Evolutionary conservation across 2,797 vertebrate species (phyloP).

Genomic region (Enteromius mattozi): DNA sequence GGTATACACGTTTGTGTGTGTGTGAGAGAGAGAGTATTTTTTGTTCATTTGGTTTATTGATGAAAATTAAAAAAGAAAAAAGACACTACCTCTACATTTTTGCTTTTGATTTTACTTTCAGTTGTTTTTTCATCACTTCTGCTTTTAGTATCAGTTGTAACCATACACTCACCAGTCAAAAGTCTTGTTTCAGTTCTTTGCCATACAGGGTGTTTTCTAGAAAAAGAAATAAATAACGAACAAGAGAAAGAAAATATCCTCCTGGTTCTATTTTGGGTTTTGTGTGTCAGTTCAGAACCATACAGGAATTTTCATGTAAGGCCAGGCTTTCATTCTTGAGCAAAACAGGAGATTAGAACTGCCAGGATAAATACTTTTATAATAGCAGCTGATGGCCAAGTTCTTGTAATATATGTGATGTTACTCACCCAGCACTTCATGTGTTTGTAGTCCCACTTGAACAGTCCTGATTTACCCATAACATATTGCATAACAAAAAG

Average conservation of each 20-base stretch:
- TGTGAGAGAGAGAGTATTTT: too few relatives aligned
- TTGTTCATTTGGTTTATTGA: background rate
- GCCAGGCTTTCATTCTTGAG: constrained; percentile 63
- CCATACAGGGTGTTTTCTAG: constrained; percentile 49
- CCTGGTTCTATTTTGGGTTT: constrained; percentile 75
- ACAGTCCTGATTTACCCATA: constrained; percentile 3
- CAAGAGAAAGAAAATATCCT: constrained; percentile 71
- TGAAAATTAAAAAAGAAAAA: background rate
- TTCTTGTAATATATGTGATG: constrained; percentile 42
- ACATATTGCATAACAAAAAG: background rate
- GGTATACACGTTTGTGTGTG: too few relatives aligned
- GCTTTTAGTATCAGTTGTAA: background rate
- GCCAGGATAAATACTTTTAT: constrained; percentile 66
- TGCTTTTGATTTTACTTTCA: constrained; percentile 3
- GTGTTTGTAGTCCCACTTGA: constrained; percentile 14
- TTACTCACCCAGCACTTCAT: constrained; percentile 53
- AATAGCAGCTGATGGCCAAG: constrained; percentile 64
- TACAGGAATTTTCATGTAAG: constrained; percentile 70
- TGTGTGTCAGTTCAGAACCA: constrained; percentile 72
- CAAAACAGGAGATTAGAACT: constrained; percentile 66
- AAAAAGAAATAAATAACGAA: constrained; percentile 60
- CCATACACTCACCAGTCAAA: constrained; percentile 25
- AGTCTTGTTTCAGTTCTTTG: constrained; percentile 36
- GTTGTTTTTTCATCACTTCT: constrained; percentile 9
- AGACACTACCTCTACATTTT: background rate